Evolutionary conservation across 2,113 vertebrate genomes (phyloP).

Genomic region (Cathartes aura): DNA sequence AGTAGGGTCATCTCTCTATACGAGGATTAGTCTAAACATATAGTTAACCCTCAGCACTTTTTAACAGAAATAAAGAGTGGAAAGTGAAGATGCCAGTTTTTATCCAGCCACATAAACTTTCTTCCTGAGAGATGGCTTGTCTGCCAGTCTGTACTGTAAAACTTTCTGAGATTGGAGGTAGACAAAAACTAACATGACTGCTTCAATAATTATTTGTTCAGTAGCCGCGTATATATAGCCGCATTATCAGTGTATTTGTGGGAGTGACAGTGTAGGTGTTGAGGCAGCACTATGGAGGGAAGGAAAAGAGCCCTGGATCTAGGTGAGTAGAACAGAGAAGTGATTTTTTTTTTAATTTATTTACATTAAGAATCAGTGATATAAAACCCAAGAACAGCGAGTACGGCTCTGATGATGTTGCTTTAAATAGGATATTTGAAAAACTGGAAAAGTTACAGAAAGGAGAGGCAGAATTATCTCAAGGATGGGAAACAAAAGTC

Average conservation of each 20-base stretch:
- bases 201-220: background rate
- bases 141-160: accelerated
- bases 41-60: background rate
- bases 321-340: background rate
- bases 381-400: background rate
- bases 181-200: background rate
- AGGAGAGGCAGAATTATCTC: background rate
- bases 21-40: accelerated
- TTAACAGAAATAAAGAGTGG: background rate
- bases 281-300: background rate
- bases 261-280: background rate
- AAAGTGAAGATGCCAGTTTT: accelerated
- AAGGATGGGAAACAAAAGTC: background rate
- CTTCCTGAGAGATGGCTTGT: background rate
- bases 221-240: too few species aligned
- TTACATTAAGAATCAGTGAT: background rate
- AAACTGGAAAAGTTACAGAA: background rate
- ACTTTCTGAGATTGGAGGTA: accelerated
- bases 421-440: background rate
- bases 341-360: background rate
- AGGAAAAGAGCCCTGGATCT: background rate
- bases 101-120: background rate
- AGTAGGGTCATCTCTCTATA: accelerated
- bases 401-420: background rate
- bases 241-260: background rate